These are phyloP conservation scores for Lutraria lutraria DNA, from an alignment of 2,888 invertebrate genomes.

Conservation along the genomic window DNA sequence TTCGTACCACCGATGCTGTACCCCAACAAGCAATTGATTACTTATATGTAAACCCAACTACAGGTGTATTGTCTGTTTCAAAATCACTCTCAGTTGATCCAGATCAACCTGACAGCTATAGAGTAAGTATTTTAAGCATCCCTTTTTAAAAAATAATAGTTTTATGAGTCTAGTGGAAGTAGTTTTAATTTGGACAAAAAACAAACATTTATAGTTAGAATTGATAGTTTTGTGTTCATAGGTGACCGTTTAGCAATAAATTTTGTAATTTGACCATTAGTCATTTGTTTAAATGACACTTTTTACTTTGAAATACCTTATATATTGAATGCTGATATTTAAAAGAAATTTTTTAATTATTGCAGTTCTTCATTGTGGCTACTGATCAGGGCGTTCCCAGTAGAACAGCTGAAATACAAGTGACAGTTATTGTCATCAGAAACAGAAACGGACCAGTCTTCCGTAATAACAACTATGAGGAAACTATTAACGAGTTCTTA, in stretches of 20 bases:
- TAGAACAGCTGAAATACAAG: constrained; percentile 61
- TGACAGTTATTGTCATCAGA: constrained; percentile 78
- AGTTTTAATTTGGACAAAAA: too few species aligned
- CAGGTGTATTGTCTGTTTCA: constrained; percentile 89
- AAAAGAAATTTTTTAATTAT: not conserved
- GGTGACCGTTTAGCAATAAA: too few species aligned
- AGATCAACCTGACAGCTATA: constrained; percentile 65
- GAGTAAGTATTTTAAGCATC: constrained; percentile 42
- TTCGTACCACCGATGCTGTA: constrained; percentile 67
- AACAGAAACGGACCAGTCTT: constrained; percentile 81
- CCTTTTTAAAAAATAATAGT: too few species aligned
- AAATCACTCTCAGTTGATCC: constrained; percentile 72
- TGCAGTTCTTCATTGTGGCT: constrained; percentile 71
- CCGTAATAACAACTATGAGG: constrained; percentile 65
- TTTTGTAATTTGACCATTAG: too few species aligned
- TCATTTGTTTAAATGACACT: too few species aligned
- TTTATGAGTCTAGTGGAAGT: too few species aligned
- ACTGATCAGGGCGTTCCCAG: constrained; percentile 71
- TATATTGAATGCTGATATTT: not conserved
- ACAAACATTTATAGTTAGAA: too few species aligned
- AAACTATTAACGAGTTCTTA: constrained; percentile 71
- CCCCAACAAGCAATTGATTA: constrained; percentile 93
- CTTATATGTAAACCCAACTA: constrained; percentile 93
- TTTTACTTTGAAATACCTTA: too few species aligned
- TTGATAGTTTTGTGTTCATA: too few species aligned